These are phyloP conservation scores for Petrolisthes cinctipes DNA, from an alignment of 2,888 invertebrate species.

Conservation along the genomic window DNA sequence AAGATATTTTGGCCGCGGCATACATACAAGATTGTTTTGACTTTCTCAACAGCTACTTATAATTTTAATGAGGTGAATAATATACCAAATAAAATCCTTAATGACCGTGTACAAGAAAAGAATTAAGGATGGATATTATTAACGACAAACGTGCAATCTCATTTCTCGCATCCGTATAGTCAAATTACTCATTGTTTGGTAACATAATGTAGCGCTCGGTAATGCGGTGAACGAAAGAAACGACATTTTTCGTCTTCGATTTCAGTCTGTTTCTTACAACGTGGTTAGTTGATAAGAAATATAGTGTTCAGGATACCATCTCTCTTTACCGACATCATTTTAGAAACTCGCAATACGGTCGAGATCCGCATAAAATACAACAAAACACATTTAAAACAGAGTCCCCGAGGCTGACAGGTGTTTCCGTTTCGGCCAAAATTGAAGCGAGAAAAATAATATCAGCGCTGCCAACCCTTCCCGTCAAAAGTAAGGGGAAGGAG, in stretches of 20 bases:
- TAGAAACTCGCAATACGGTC: conserved; percentile 29
- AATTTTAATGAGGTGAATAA: background rate
- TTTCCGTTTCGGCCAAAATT: conserved; percentile 60
- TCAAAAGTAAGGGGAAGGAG: conserved; percentile 16
- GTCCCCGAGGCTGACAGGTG: conserved; percentile 52
- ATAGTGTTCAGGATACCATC: background rate
- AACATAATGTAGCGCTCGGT: conserved; percentile 15
- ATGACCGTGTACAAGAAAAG: background rate
- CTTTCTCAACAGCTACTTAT: background rate
- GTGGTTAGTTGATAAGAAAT: background rate
- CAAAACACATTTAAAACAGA: conserved; percentile 47
- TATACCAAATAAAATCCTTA: background rate
- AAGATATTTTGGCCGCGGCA: too few relatives aligned
- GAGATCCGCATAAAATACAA: conserved; percentile 17
- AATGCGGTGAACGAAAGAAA: conserved; percentile 6
- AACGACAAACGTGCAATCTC: background rate
- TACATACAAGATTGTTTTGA: too few relatives aligned
- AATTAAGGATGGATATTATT: background rate
- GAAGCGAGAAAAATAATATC: conserved; percentile 59
- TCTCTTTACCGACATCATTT: background rate
- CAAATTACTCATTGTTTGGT: conserved; percentile 16
- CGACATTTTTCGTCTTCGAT: background rate
- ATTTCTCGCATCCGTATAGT: conserved; percentile 12
- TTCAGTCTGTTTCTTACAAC: conserved; percentile 7
- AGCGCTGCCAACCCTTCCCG: conserved; percentile 55